Percentiles rank a stretch among this genome's conserved stretches.
phyloP scores from a whole-genome alignment of 2,888 invertebrate genomes.

The Cephus runcator region DNA sequence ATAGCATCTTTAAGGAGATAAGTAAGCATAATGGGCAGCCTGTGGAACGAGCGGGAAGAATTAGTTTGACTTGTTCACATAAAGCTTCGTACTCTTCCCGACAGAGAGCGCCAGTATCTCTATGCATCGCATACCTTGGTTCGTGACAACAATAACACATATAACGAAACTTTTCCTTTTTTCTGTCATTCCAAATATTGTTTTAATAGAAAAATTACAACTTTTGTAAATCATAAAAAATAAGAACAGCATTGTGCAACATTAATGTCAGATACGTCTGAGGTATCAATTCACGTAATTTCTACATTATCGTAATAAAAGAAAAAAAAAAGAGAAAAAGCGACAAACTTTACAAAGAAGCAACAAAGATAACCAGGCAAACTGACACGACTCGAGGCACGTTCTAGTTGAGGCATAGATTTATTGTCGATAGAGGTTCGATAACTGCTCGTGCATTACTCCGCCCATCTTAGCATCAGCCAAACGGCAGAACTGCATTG shows the following conservation, averaged over 20 bases:
- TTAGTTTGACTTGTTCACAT: background rate
- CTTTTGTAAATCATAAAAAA: background rate
- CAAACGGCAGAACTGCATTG: background rate
- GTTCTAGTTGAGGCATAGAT: constrained; percentile 62
- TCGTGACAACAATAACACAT: background rate
- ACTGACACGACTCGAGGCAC: constrained; percentile 47
- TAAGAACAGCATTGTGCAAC: background rate
- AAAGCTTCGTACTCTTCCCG: background rate
- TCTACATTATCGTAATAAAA: background rate
- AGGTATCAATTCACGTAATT: background rate
- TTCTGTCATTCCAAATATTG: background rate
- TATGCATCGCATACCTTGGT: background rate
- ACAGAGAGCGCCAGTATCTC: background rate
- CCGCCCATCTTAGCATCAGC: constrained; percentile 48
- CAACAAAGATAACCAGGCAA: background rate
- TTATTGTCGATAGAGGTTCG: constrained; percentile 60
- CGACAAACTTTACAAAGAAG: background rate
- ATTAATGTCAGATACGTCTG: background rate
- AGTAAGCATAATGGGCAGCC: background rate
- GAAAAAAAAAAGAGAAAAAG: background rate
- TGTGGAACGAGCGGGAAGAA: background rate
- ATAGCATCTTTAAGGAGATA: background rate
- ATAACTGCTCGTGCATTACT: constrained; percentile 62
- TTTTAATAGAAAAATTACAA: background rate
- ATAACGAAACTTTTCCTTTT: background rate